Evolutionary conservation across 2,888 invertebrate species (phyloP), one percentile per base, ranked within the genome.

Genomic region (Drosophila dives): DNA sequence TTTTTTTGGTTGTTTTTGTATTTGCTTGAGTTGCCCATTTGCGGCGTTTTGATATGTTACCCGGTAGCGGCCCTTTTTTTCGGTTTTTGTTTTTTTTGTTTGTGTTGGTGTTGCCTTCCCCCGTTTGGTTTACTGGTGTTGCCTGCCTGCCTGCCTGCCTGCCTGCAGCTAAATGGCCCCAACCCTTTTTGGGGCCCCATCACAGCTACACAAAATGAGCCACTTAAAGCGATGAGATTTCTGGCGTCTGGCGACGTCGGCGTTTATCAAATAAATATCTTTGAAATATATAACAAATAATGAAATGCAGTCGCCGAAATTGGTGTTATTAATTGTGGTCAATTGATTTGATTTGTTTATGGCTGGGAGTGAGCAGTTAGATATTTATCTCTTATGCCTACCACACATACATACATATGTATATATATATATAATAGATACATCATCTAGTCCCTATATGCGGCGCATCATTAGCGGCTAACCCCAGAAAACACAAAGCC

Each of bases 141-240:
- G 86, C 66, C 59, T 66, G 68, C 67, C 59, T 80, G 86, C 66
- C 59, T 66, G 68, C 67, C 59, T 62, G 69, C 38, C 36, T 74
- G 86, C 86, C 81, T 71, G 73, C 63, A 86, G 83, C 63, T 71
- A 48, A 64, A 42, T 40, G 66, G 48, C 64, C 67, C 64, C 53
- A 77, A 68, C 56, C 49, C 40, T 56, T 75, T 15, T 49, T 15
- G 26, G 73, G 53, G 26, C 33, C 17, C 60, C 71, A 42, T 29
- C 49, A 15, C 50, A 50, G n/a, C 32, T 32, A 40, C 68, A 36
- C 69, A 68, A 83, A 90, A 89, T 88, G 90, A 88, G 86, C 86
- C 86, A 86, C 86, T 86, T 86, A 86, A 90, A 88, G 81, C 81
- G 89, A 86, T 86, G 86, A 90, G 90, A 90, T 86, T 90, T 86